Evolutionary conservation across 1,140 invertebrate species (phyloP).

Genomic region (Oncopeltus fasciatus): DNA sequence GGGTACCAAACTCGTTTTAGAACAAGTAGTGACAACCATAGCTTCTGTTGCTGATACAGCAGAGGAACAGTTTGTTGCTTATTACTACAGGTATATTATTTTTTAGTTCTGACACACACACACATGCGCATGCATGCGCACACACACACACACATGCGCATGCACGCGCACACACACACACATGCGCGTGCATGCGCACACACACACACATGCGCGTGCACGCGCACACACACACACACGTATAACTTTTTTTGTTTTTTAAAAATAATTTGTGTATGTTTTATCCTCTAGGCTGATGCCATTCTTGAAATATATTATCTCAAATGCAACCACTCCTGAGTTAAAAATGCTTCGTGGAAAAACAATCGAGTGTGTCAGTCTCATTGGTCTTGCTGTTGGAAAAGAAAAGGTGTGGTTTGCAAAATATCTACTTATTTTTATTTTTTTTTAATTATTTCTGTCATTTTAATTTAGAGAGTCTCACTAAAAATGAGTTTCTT

Average conservation of each 20-base stretch:
- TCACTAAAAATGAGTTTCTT: not conserved
- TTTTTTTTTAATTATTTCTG: not conserved
- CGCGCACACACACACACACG: no score
- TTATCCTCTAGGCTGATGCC: conserved; percentile 88
- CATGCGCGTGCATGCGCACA: no score
- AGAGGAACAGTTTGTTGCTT: conserved; percentile 81
- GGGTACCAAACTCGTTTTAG: conserved; percentile 89
- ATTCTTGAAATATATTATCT: conserved; percentile 92
- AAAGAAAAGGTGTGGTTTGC: conserved; percentile 57
- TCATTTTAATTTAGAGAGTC: not conserved
- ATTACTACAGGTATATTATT: conserved; percentile 40
- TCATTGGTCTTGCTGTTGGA: conserved; percentile 95
- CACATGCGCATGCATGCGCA: no score
- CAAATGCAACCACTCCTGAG: conserved; percentile 78
- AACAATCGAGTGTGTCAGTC: conserved; percentile 95
- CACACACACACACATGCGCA: no score
- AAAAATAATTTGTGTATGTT: no score
- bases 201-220: no score
- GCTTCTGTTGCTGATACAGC: conserved; percentile 98
- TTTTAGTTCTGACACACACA: no score
- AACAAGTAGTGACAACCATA: conserved; percentile 94
- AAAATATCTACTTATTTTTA: not conserved
- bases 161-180: no score
- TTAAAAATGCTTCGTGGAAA: conserved; percentile 82
- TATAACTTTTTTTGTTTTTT: no score